These are phyloP conservation scores for Acyrthosiphon pisum DNA, from an alignment of 1,140 invertebrate species.

Conservation along the genomic window DNA sequence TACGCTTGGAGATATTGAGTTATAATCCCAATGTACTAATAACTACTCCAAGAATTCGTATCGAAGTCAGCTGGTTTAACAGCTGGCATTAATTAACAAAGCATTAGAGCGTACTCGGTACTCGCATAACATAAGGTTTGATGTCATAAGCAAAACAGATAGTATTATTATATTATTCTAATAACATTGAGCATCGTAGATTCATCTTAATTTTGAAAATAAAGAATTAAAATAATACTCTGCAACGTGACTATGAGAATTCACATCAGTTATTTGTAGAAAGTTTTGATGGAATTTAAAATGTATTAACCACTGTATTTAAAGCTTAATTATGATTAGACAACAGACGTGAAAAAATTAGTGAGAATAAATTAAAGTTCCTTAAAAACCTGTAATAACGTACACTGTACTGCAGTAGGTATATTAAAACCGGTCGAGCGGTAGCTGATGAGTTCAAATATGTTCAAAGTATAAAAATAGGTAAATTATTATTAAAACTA, in stretches of 20 bases:
- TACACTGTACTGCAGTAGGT: too few species aligned
- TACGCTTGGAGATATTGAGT: background rate
- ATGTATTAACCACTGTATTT: background rate
- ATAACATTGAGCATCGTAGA: background rate
- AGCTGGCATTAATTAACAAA: too few species aligned
- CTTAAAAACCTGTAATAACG: slow-evolving; percentile 33
- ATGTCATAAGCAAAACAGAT: background rate
- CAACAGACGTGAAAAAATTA: background rate
- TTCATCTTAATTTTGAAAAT: background rate
- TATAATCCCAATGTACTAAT: background rate
- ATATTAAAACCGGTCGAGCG: background rate
- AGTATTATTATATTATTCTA: background rate
- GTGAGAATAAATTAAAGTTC: slow-evolving; percentile 6
- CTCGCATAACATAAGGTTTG: background rate
- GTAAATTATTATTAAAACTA: slow-evolving; percentile 24
- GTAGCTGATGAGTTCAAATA: background rate
- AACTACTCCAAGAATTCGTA: too few species aligned
- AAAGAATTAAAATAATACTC: background rate
- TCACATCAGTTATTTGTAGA: background rate
- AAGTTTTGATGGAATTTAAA: slow-evolving; percentile 21
- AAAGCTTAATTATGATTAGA: slow-evolving; percentile 20
- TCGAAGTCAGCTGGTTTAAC: too few species aligned
- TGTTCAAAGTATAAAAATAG: slow-evolving; percentile 26
- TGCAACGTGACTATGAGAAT: background rate
- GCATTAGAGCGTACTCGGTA: background rate